phyloP scores from a whole-genome alignment of 2,888 invertebrate species.

The Eristalinus aeneus region DNA sequence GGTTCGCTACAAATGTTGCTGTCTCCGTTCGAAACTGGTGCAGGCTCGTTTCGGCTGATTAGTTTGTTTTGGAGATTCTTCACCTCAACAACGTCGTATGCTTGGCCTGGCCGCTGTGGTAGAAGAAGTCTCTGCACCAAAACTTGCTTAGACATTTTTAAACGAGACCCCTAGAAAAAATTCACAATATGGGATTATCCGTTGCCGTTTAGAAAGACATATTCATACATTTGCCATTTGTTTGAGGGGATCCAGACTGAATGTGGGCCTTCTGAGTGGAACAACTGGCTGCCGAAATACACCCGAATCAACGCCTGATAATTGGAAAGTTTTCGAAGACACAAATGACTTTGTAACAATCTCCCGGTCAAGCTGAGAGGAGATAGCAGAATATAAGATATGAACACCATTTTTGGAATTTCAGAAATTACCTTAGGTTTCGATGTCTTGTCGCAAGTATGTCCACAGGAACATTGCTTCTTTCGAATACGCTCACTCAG shows the following conservation, averaged over 20 bases:
- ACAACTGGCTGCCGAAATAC: slow-evolving; percentile 76
- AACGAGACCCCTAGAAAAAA: slow-evolving; percentile 75
- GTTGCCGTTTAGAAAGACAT: not conserved
- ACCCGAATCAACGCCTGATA: slow-evolving; percentile 60
- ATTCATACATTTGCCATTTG: slow-evolving; percentile 76
- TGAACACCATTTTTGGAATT: not conserved
- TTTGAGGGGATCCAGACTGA: slow-evolving; percentile 76
- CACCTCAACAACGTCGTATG: slow-evolving; percentile 75
- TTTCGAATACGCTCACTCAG: slow-evolving; percentile 79
- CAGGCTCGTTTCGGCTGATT: slow-evolving; percentile 54
- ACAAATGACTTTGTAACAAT: slow-evolving; percentile 74
- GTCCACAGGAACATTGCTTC: slow-evolving; percentile 78
- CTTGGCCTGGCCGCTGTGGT: slow-evolving; percentile 81
- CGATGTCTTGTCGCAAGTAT: slow-evolving; percentile 77
- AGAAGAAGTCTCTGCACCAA: slow-evolving; percentile 89
- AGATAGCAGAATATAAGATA: no score
- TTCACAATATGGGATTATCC: not conserved
- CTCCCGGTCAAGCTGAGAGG: slow-evolving; percentile 74
- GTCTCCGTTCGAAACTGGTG: slow-evolving; percentile 26
- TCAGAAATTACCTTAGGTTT: slow-evolving; percentile 73
- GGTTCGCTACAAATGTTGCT: not conserved
- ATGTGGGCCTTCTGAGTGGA: slow-evolving; percentile 76
- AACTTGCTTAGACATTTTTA: slow-evolving; percentile 82
- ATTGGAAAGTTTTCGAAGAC: slow-evolving; percentile 74
- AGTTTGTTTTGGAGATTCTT: slow-evolving; percentile 75